Conservation (phyloP, 2,888 invertebrate genomes). For the Chymomyza procnemis region DNA sequence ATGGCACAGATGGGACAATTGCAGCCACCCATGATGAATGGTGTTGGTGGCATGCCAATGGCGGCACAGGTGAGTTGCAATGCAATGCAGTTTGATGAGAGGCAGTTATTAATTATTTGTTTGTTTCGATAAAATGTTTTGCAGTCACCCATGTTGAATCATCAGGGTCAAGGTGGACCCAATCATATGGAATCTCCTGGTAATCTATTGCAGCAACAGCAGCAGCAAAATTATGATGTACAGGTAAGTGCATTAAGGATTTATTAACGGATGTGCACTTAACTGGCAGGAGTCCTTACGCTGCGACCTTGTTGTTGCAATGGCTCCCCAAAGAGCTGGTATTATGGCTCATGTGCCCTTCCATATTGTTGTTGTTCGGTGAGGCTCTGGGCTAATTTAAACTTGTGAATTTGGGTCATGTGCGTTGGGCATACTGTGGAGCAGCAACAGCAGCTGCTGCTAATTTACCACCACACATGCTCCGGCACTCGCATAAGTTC, state of each 20-base stretch:
- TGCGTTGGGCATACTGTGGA: not conserved
- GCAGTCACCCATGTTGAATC: constrained; percentile 79
- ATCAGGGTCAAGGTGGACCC: constrained; percentile 76
- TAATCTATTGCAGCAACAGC: constrained; percentile 82
- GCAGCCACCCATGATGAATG: constrained; percentile 78
- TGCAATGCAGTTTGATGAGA: not conserved
- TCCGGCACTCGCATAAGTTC: constrained; percentile 8
- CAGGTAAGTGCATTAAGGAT: constrained; percentile 82
- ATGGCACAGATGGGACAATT: constrained; percentile 78
- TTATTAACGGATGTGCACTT: not conserved
- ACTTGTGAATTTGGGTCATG: not conserved
- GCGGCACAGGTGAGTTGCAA: constrained; percentile 73
- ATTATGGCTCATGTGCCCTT: not conserved
- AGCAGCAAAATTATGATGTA: constrained; percentile 88
- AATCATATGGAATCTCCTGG: constrained; percentile 80
- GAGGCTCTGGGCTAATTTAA: not conserved
- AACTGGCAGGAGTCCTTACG: not conserved
- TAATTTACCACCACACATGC: constrained; percentile 6
- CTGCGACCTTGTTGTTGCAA: not conserved
- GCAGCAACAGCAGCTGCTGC: not conserved
- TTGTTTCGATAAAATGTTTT: not conserved
- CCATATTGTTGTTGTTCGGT: not conserved
- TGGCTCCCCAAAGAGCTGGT: not conserved
- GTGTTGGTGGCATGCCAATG: constrained; percentile 78
- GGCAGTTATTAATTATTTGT: too few species aligned